Conservation (phyloP, 2,113 vertebrate genomes). For the Porphyrio hochstetteri region DNA sequence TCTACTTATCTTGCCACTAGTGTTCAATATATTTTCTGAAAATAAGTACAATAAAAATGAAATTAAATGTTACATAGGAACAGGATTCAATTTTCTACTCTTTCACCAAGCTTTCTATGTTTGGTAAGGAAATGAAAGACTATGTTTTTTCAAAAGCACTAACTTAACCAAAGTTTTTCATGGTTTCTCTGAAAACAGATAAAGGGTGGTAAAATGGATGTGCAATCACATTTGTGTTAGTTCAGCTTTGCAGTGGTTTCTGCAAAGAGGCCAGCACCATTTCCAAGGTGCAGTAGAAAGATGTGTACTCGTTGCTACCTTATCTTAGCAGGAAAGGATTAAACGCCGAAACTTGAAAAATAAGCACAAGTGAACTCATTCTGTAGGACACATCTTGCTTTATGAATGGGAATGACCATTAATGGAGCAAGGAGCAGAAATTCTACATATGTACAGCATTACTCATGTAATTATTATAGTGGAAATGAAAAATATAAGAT, state of each 20-base stretch:
- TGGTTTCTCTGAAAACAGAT: background rate
- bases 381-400: rapidly evolving
- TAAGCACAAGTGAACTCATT: background rate
- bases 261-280: background rate
- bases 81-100: background rate
- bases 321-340: background rate
- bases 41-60: background rate
- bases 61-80: background rate
- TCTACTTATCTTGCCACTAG: background rate
- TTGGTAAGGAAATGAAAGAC: background rate
- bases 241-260: background rate
- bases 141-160: background rate
- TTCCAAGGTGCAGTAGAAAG: background rate
- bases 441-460: background rate
- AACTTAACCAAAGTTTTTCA: background rate
- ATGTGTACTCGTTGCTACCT: background rate
- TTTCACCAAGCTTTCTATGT: background rate
- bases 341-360: background rate
- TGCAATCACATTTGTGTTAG: background rate
- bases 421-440: background rate
- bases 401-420: background rate
- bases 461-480: background rate
- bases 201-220: background rate
- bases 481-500: background rate
- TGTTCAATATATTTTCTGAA: background rate